Evolutionary conservation across 2,888 invertebrate species (phyloP).

Genomic region (Ganaspis brasiliensis): DNA sequence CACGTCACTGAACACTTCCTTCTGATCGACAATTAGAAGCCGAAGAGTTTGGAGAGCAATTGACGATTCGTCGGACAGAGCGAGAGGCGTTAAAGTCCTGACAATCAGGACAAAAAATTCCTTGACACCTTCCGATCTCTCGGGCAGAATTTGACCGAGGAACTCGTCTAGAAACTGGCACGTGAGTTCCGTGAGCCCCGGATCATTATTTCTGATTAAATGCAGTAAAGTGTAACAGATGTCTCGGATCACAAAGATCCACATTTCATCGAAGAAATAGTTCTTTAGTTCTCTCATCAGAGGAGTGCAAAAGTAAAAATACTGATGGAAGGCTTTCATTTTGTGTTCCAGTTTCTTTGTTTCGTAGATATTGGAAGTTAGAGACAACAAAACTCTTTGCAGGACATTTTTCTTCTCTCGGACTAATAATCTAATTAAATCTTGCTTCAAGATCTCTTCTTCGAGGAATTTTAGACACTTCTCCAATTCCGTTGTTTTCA

Average conservation of each 20-base stretch:
- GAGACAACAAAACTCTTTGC: constrained; percentile 82
- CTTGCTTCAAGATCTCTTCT: constrained; percentile 77
- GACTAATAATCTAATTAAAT: constrained; percentile 63
- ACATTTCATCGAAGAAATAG: constrained; percentile 79
- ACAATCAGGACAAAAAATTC: constrained; percentile 82
- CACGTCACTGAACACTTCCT: constrained; percentile 79
- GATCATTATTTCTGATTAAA: constrained; percentile 81
- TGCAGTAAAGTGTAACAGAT: constrained; percentile 82
- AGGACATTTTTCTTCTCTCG: constrained; percentile 81
- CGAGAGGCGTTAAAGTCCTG: constrained; percentile 81
- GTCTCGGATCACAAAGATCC: constrained; percentile 83
- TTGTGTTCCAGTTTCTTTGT: constrained; percentile 82
- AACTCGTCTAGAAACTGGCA: constrained; percentile 80
- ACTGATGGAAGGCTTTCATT: constrained; percentile 83
- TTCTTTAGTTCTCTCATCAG: constrained; percentile 77
- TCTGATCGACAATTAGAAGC: constrained; percentile 83
- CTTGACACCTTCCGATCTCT: constrained; percentile 79
- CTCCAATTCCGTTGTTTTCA: constrained; percentile 78
- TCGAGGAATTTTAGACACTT: constrained; percentile 81
- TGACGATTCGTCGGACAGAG: constrained; percentile 64
- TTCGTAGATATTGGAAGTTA: constrained; percentile 81
- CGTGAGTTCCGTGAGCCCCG: constrained; percentile 61
- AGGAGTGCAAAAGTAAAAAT: constrained; percentile 81
- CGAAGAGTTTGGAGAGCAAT: constrained; percentile 79
- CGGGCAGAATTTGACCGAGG: constrained; percentile 80